Base-by-base conservation (phyloP, 2,888 invertebrate species). In the Amiota minor region DNA sequence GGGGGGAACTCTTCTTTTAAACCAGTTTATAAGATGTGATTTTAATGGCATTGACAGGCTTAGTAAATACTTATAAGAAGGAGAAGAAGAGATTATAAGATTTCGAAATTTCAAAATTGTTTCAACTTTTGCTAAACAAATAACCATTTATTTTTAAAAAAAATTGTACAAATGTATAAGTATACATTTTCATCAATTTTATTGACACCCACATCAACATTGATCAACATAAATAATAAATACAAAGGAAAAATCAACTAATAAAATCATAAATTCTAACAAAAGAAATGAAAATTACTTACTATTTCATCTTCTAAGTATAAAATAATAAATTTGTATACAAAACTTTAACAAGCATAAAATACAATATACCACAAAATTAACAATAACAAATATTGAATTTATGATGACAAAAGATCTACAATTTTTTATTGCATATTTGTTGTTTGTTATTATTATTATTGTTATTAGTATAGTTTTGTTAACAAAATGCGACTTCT, bases 241-340 rank as follows among this genome's bases (percentile, higher is more conserved):
- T 35, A 6, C 6, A 35, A 35, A 35, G 0, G 35, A 35, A 35
- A 35, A 67, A 18, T 11, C 53, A 59, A 59, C 74, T 77, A 77
- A 77, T 77, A 77, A 77, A 77, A 74, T 61, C 77, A 77, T 77
- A 74, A 77, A 77, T 72, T 77, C 74, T 49, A 49, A 18, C 68
- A 71, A 11, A 61, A 49, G 12, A 55, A 68, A 8, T 18, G 72
- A 70, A 68, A 46, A 68, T 9, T 16, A 46, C 9, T 23, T 14
- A 67, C 69, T 59, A 69, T 20, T 69, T 74, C 77, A 74, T 72
- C 73, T 72, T 74, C 75, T 73, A 77, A n/a, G n/a, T n/a, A 35
- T 35, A 6, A 6, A 6, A 35, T 35, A 84, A 80, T 85, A 85
- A 85, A 85, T 83, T 83, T 83, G 83, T 84, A 78, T 81, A 85